Evolutionary conservation across 2,113 vertebrate genomes (phyloP).

Genomic region (Stigmatopora argus): DNA sequence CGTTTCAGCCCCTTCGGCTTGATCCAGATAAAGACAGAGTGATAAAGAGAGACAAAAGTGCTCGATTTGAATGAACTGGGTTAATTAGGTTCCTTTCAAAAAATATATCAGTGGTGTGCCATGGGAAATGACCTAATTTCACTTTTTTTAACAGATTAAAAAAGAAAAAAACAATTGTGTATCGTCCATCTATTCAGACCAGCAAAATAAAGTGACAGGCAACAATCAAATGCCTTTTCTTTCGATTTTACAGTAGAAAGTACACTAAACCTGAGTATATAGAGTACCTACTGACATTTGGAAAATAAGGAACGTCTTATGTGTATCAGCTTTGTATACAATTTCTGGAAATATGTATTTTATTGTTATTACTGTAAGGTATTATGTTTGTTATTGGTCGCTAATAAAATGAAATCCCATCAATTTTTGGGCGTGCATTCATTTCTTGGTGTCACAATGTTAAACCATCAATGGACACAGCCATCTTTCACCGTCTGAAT

Average conservation of each 20-base stretch:
- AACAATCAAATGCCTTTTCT: not conserved
- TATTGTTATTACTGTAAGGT: no score
- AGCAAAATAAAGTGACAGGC: not conserved
- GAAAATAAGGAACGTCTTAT: not conserved
- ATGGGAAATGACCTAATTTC: no score
- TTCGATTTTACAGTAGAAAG: not conserved
- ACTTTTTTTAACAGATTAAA: no score
- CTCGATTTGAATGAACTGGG: conserved; percentile 17
- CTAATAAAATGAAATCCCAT: no score
- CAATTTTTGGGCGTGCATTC: no score
- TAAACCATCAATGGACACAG: conserved; percentile 24
- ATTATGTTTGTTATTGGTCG: no score
- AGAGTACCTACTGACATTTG: no score
- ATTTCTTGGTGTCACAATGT: not conserved
- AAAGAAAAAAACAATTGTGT: no score
- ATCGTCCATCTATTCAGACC: not conserved
- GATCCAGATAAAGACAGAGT: conserved; percentile 46
- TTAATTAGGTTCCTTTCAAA: no score
- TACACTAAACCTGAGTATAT: not conserved
- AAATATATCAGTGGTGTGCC: no score
- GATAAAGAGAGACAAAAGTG: conserved; percentile 45
- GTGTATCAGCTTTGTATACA: not conserved
- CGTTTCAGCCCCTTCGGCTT: conserved; percentile 37
- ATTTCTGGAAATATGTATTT: not conserved
- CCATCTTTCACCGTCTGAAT: conserved; percentile 32